Evolutionary conservation across 2,888 invertebrate species (phyloP).

Genomic region (Sialis fuliginosa): DNA sequence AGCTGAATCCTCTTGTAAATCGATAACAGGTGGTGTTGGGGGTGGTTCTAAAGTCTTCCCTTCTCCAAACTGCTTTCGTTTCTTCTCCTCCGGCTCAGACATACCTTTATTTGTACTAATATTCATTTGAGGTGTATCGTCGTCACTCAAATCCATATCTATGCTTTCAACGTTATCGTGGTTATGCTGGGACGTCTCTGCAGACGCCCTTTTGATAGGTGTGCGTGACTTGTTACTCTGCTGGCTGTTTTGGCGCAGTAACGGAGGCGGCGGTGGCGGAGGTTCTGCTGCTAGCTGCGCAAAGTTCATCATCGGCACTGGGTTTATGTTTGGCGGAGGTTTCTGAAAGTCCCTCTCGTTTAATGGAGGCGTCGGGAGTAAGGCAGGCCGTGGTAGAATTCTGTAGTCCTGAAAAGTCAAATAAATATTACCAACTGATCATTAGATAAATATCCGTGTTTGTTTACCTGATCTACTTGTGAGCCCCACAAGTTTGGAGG

Average conservation of each 20-base stretch:
- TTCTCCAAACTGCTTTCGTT: neutral
- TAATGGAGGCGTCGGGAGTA: constrained; percentile 1
- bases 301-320: constrained; percentile 6
- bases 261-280: constrained; percentile 32
- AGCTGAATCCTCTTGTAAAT: constrained; percentile 21
- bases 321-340: neutral
- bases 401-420: constrained; percentile 9
- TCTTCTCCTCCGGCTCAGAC: neutral
- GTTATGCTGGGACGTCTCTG: constrained; percentile 11
- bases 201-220: constrained; percentile 8
- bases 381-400: neutral
- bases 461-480: constrained; percentile 23
- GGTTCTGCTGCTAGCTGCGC: constrained; percentile 12
- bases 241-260: constrained; percentile 4
- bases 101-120: neutral
- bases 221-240: constrained; percentile 1
- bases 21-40: constrained; percentile 24
- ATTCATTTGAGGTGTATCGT: constrained; percentile 29
- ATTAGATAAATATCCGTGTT: neutral
- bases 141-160: constrained; percentile 78
- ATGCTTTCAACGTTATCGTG: constrained; percentile 61
- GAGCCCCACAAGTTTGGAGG: constrained; percentile 17
- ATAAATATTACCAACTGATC: neutral
- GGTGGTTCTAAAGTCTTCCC: neutral
- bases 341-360: neutral